Conservation (phyloP, 2,888 invertebrate species). For the Drosophila infuscata region DNA sequence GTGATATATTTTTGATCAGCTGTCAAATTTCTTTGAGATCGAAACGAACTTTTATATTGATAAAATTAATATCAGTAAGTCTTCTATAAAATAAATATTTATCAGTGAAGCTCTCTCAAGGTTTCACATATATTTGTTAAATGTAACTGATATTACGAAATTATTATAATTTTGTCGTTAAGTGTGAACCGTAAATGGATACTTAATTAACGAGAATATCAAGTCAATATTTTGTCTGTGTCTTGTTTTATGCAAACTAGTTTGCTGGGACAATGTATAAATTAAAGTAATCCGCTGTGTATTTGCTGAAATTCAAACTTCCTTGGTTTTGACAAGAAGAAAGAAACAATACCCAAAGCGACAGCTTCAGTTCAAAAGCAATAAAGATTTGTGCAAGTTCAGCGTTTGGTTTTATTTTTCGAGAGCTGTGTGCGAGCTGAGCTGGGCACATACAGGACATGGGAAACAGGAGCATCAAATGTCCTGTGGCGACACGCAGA, state of each 20-base stretch:
- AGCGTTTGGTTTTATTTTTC: slow-evolving; percentile 43
- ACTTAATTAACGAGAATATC: not conserved
- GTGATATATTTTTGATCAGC: not conserved
- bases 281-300: slow-evolving; percentile 17
- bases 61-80: not conserved
- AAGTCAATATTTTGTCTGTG: not conserved
- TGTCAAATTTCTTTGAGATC: not conserved
- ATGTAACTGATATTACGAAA: not conserved
- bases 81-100: not conserved
- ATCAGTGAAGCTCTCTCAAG: no score
- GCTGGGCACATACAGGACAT: slow-evolving; percentile 12
- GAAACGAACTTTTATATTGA: not conserved
- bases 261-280: not conserved
- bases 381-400: slow-evolving; percentile 72
- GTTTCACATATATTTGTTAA: no score
- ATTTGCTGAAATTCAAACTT: slow-evolving; percentile 21
- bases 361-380: slow-evolving; percentile 54
- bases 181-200: not conserved
- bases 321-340: slow-evolving; percentile 24
- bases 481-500: slow-evolving; percentile 55
- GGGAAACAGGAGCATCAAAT: slow-evolving; percentile 40
- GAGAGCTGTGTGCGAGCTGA: slow-evolving; percentile 12
- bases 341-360: slow-evolving; percentile 23
- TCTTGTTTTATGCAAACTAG: not conserved
- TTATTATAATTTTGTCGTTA: not conserved